Evolutionary conservation across 2,797 vertebrate species (phyloP).

Genomic region (Manis crassicaudata): DNA sequence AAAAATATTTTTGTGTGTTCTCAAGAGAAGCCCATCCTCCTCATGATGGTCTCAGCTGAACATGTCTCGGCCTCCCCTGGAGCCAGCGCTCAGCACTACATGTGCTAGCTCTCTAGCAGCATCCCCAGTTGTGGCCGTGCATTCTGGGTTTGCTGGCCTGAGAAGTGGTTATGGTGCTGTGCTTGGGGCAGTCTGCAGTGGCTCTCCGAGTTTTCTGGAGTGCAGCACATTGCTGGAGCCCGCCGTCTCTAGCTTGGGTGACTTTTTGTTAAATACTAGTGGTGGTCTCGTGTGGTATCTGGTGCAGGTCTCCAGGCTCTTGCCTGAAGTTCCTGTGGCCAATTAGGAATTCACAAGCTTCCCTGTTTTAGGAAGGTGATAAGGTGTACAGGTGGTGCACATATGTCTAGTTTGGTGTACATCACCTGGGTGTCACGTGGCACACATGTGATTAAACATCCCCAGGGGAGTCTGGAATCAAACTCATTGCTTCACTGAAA

Average conservation of each 20-base stretch:
- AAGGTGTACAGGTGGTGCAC: background rate
- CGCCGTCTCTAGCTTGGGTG: rapidly evolving
- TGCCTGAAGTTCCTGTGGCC: background rate
- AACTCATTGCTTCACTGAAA: background rate
- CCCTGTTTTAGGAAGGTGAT: background rate
- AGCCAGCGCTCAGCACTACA: background rate
- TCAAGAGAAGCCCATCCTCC: background rate
- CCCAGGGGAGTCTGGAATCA: background rate
- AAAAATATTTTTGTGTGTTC: background rate
- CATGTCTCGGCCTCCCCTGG: background rate
- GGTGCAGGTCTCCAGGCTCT: background rate
- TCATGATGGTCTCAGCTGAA: background rate
- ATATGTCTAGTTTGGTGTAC: background rate
- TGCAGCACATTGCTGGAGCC: background rate
- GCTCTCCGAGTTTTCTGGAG: background rate
- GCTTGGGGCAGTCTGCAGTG: background rate
- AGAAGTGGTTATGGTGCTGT: rapidly evolving
- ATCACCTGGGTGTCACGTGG: too few species aligned
- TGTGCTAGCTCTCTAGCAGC: background rate
- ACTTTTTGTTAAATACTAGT: background rate
- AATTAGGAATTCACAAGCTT: background rate
- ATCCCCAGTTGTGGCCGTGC: background rate
- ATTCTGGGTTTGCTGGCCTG: background rate
- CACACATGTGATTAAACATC: background rate
- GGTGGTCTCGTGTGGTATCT: background rate